These are phyloP conservation scores for Trypoxylon attenuatum DNA, from an alignment of 2,888 invertebrate genomes.

Conservation along the genomic window DNA sequence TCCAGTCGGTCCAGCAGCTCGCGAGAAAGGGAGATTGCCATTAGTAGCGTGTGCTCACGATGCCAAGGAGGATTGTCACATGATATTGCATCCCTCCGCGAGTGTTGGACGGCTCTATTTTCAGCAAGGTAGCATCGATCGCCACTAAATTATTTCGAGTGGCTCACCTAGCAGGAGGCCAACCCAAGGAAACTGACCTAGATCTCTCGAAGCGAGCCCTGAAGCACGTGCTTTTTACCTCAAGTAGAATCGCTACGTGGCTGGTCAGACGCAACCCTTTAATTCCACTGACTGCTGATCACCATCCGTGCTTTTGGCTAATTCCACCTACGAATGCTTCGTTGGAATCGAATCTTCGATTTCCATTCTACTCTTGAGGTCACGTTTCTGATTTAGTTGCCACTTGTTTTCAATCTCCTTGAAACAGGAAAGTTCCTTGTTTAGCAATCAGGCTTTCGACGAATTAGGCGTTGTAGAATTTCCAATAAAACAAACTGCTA, in stretches of 20 bases:
- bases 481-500: too few species aligned
- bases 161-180: conserved; percentile 60
- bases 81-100: conserved; percentile 50
- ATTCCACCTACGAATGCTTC: not conserved
- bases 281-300: conserved; percentile 11
- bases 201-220: conserved; percentile 48
- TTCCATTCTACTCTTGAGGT: too few species aligned
- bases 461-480: too few species aligned
- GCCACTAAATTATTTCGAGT: conserved; percentile 73
- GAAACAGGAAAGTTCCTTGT: too few species aligned
- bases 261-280: conserved; percentile 30
- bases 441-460: too few species aligned
- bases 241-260: conserved; percentile 41
- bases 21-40: conserved; percentile 37
- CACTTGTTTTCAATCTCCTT: too few species aligned
- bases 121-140: conserved; percentile 70
- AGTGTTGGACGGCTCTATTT: conserved; percentile 66
- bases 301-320: not conserved
- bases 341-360: not conserved
- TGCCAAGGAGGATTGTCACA: conserved; percentile 45
- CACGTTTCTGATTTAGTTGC: too few species aligned
- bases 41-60: conserved; percentile 36
- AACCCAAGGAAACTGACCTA: conserved; percentile 70
- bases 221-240: conserved; percentile 29
- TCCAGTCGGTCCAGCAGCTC: conserved; percentile 5